Percentiles rank a stretch among this genome's conserved stretches.
Conservation (phyloP, 2,113 vertebrate genomes). For the Gasterosteus aculeatus region DNA sequence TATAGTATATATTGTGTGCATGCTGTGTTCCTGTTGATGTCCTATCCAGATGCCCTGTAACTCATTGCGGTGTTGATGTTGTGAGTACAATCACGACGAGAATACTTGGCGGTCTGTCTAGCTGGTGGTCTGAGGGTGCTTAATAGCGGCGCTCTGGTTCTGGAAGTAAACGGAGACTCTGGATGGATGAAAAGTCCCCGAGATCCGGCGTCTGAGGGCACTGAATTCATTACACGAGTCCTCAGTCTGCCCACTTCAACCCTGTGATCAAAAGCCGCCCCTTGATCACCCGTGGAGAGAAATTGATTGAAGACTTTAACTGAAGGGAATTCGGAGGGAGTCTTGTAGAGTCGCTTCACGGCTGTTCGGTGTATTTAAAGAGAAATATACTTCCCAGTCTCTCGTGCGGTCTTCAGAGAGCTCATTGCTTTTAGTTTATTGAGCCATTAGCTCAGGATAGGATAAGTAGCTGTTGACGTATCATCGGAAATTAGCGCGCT, state of each 20-base stretch:
- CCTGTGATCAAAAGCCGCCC: constrained; percentile 41
- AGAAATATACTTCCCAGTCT: constrained; percentile 36
- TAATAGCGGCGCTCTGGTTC: constrained; percentile 62
- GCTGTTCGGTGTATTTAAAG: constrained; percentile 39
- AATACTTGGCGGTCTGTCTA: constrained; percentile 60
- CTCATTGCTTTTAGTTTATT: constrained; percentile 31
- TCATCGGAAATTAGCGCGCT: constrained; percentile 40
- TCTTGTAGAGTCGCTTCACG: constrained; percentile 25
- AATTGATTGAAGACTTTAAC: constrained; percentile 37
- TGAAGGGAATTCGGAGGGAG: constrained; percentile 22
- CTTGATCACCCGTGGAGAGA: constrained; percentile 51
- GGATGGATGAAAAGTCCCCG: constrained; percentile 56
- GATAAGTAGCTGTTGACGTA: constrained; percentile 45
- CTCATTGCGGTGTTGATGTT: constrained; percentile 57
- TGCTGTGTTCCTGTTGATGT: constrained; percentile 41
- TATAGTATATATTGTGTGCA: constrained; percentile 21
- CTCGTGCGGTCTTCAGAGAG: constrained; percentile 33
- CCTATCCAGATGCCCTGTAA: constrained; percentile 47
- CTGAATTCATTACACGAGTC: constrained; percentile 66
- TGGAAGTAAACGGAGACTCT: constrained; percentile 57
- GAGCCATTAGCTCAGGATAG: constrained; percentile 19
- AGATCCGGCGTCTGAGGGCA: constrained; percentile 59
- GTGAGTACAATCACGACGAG: constrained; percentile 56
- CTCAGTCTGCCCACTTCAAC: constrained; percentile 32
- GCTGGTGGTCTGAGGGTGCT: constrained; percentile 68